Percentiles rank a stretch among this genome's conserved stretches.
These are phyloP conservation scores for Malurus melanocephalus DNA, from an alignment of 2,113 vertebrate genomes.

Conservation along the genomic window DNA sequence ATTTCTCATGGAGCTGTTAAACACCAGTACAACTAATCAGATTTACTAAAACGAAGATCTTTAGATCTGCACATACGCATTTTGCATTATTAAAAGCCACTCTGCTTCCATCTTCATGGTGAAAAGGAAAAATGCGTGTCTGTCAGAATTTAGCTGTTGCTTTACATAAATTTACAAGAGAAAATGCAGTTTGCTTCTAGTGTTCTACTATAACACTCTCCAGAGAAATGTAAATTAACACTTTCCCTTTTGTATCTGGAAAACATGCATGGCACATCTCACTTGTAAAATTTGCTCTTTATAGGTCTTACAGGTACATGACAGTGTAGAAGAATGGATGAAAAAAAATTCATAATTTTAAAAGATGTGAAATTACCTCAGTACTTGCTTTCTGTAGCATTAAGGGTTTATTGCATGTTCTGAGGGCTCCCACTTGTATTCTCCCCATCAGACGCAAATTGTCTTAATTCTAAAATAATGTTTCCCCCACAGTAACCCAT, in stretches of 20 bases:
- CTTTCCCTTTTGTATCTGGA: neutral
- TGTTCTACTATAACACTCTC: neutral
- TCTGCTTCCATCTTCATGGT: neutral
- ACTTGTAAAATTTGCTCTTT: neutral
- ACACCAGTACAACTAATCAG: neutral
- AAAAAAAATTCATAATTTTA: neutral
- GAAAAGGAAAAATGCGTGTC: neutral
- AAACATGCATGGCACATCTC: neutral
- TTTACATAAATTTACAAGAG: constrained; percentile 19
- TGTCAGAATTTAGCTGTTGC: neutral
- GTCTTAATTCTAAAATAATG: neutral
- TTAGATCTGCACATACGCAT: neutral
- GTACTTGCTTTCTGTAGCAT: neutral
- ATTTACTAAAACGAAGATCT: neutral
- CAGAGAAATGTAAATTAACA: neutral
- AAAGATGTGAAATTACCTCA: neutral
- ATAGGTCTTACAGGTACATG: neutral
- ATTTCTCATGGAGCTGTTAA: neutral
- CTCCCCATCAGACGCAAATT: neutral
- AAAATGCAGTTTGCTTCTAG: neutral
- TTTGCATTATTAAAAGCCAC: constrained; percentile 37
- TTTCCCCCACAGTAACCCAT: constrained; percentile 3
- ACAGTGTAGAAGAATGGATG: neutral
- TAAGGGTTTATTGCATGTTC: neutral
- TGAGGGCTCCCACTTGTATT: neutral